Conservation (phyloP, 2,888 invertebrate genomes). For the Dasysyrphus albostriatus region DNA sequence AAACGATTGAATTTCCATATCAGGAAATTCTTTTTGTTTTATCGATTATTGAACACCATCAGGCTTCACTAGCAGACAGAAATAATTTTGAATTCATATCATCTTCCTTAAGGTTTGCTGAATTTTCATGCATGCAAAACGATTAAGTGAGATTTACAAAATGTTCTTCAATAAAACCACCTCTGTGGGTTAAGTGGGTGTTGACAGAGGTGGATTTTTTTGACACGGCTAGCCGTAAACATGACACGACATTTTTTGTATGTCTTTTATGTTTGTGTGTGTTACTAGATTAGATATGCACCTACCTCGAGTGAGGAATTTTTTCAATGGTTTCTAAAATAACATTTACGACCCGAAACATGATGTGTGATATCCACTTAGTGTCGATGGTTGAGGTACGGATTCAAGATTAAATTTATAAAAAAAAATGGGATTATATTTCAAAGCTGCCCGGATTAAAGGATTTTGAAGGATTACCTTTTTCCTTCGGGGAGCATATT, state of each 20-base stretch:
- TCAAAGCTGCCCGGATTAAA: background rate
- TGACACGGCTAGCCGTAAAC: slow-evolving; percentile 5
- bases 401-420: slow-evolving; percentile 4
- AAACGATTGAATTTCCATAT: slow-evolving; percentile 3
- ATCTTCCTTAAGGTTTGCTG: background rate
- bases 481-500: background rate
- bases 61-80: slow-evolving; percentile 20
- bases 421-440: background rate
- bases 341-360: slow-evolving; percentile 2
- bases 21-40: slow-evolving; percentile 24
- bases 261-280: background rate
- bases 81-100: slow-evolving; percentile 24
- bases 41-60: background rate
- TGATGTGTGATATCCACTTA: slow-evolving; percentile 13
- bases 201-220: background rate
- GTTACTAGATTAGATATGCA: background rate
- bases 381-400: background rate
- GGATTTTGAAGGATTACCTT: background rate
- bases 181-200: background rate
- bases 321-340: slow-evolving; percentile 23
- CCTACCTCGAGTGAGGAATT: background rate
- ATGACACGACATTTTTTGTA: slow-evolving; percentile 5
- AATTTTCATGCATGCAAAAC: slow-evolving; percentile 3
- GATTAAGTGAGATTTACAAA: background rate
- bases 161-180: slow-evolving; percentile 16